These are phyloP conservation scores for Trididemnum clinides DNA, from an alignment of 23 tunicate genomes.

Conservation along the genomic window DNA sequence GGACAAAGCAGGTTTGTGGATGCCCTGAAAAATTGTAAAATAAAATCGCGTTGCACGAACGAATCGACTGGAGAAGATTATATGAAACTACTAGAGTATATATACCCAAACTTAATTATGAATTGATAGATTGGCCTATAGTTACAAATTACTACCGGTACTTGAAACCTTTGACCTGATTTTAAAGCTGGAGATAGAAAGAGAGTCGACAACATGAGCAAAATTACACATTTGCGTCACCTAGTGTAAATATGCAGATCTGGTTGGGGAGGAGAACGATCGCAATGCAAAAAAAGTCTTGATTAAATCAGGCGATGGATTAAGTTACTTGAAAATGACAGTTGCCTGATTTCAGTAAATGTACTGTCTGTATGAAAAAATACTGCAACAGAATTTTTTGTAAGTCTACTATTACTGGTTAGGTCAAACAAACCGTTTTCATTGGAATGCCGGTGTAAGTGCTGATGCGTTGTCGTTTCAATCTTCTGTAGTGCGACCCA, in stretches of 20 bases:
- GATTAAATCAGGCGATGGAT: too few species aligned
- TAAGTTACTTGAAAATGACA: not conserved
- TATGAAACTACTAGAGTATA: not conserved
- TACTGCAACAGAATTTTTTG: not conserved
- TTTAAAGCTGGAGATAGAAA: too few species aligned
- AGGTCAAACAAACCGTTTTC: not conserved
- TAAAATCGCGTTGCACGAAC: not conserved
- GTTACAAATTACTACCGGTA: too few species aligned
- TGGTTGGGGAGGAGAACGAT: too few species aligned
- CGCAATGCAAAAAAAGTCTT: too few species aligned
- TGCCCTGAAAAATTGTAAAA: conserved; percentile 15
- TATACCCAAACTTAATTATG: too few species aligned
- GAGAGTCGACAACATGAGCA: too few species aligned
- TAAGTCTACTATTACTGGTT: not conserved
- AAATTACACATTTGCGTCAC: too few species aligned
- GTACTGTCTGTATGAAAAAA: too few species aligned
- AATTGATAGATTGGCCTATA: too few species aligned
- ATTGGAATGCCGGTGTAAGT: conserved; percentile 48
- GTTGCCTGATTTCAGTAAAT: not conserved
- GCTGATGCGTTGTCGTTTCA: conserved; percentile 23
- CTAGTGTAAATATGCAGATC: too few species aligned
- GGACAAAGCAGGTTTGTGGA: conserved; percentile 44
- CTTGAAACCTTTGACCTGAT: too few species aligned
- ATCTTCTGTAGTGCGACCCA: conserved; percentile 36
- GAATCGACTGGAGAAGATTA: not conserved